phyloP scores from a whole-genome alignment of 2,797 vertebrate species.

The Sebastes paucispinis region DNA sequence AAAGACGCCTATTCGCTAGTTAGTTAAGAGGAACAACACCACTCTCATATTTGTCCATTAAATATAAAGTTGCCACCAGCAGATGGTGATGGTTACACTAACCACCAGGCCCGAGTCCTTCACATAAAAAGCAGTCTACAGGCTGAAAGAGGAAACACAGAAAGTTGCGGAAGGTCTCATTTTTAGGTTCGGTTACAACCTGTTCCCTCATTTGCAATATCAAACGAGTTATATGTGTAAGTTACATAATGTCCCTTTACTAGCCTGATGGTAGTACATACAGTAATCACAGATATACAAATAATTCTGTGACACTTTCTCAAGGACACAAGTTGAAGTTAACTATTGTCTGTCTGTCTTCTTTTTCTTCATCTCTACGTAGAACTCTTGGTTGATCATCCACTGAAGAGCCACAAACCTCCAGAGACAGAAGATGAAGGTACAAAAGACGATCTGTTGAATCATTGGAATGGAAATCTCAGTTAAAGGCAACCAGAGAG shows the following conservation, averaged over 20 bases:
- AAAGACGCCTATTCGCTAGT: neutral
- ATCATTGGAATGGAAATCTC: neutral
- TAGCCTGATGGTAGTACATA: neutral
- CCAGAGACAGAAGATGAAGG: conserved; percentile 21
- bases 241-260: neutral
- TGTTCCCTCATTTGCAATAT: too few species aligned
- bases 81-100: neutral
- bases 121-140: too few species aligned
- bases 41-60: neutral
- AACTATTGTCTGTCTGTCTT: neutral
- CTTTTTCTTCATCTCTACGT: neutral
- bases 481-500: neutral
- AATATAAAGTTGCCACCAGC: neutral
- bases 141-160: too few species aligned
- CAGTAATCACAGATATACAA: neutral
- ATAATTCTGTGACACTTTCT: neutral
- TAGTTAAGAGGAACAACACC: neutral
- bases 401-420: neutral
- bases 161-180: neutral
- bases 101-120: too few species aligned
- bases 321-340: neutral
- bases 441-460: neutral
- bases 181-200: too few species aligned
- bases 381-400: conserved; percentile 43
- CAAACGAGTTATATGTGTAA: too few species aligned